A percentile compares a stretch with the other conserved stretches of the same genome.
Evolutionary conservation across 2,797 vertebrate species (phyloP).

Genomic region (Dendrocincla fuliginosa): DNA sequence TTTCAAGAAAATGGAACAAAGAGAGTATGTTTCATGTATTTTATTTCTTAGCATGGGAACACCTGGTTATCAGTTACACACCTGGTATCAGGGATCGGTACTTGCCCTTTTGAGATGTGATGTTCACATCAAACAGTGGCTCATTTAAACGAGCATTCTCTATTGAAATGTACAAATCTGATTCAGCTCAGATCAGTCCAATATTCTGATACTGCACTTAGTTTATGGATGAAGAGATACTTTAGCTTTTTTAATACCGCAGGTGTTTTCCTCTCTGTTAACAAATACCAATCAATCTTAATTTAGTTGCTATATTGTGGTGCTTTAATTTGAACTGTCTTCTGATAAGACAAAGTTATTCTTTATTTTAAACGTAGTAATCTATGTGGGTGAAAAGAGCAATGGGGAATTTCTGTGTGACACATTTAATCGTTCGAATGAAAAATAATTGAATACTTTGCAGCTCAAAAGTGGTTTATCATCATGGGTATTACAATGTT

Average conservation of each 20-base stretch:
- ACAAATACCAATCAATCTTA: conserved; percentile 36
- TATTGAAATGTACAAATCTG: background rate
- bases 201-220: background rate
- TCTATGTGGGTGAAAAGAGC: conserved; percentile 17
- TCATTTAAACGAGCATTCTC: background rate
- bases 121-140: background rate
- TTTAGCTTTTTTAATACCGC: background rate
- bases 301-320: conserved; percentile 9
- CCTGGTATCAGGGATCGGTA: background rate
- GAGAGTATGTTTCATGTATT: background rate
- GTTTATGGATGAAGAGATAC: background rate
- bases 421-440: conserved; percentile 48
- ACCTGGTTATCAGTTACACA: background rate
- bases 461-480: conserved; percentile 31
- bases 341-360: conserved; percentile 17
- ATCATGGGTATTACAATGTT: conserved; percentile 40
- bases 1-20: background rate
- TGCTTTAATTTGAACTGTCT: conserved; percentile 31
- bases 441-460: conserved; percentile 57
- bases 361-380: conserved; percentile 17
- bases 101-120: background rate
- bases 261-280: conserved; percentile 33
- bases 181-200: background rate
- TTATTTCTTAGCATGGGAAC: background rate
- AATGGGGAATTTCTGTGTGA: conserved; percentile 25